These are phyloP conservation scores for Psilopsiagon aurifrons DNA, from an alignment of 2,113 vertebrate species.

Conservation along the genomic window DNA sequence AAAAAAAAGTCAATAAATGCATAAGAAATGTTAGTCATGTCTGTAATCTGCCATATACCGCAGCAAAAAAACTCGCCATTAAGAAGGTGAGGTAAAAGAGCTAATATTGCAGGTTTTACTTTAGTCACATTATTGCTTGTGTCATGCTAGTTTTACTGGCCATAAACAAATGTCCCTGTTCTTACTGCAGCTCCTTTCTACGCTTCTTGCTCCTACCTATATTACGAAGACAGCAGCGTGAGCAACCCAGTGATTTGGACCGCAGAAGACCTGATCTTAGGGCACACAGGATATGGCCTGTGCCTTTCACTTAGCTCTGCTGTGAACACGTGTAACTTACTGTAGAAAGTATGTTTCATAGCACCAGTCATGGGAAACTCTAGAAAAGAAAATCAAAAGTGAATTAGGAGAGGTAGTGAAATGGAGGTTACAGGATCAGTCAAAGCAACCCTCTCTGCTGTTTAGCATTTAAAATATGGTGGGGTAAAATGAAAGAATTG, in stretches of 20 bases:
- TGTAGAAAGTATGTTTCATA: background rate
- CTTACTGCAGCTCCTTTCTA: background rate
- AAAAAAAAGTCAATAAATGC: background rate
- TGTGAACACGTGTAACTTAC: background rate
- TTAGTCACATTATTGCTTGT: background rate
- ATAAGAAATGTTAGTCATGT: background rate
- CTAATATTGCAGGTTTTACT: background rate
- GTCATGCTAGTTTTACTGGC: background rate
- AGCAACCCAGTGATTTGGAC: background rate
- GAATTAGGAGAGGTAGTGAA: background rate
- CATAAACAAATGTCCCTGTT: background rate
- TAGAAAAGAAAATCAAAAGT: background rate
- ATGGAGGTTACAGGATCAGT: background rate
- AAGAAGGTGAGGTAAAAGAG: background rate
- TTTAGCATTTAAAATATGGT: background rate
- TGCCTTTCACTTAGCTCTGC: background rate
- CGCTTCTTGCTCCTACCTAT: background rate
- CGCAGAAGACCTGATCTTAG: background rate
- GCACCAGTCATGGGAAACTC: background rate
- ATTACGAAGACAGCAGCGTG: background rate
- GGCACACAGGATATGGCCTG: background rate
- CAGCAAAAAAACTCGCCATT: background rate
- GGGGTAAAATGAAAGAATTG: background rate
- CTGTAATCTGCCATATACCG: background rate
- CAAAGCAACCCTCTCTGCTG: background rate